Evolutionary conservation across 2,888 invertebrate genomes (phyloP).

Genomic region (Tinea pellionella): DNA sequence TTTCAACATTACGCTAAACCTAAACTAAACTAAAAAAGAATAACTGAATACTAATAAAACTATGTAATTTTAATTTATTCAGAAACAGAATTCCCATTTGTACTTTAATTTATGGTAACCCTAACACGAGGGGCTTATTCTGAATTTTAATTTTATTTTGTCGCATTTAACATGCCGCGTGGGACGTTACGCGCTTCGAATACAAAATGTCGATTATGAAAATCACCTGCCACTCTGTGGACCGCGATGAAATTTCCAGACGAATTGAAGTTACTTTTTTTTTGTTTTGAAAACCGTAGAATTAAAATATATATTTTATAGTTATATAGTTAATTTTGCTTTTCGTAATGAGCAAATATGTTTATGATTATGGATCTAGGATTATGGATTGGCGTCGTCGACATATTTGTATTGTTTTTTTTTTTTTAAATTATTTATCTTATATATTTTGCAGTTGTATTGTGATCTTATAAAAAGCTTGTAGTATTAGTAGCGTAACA

Average conservation of each 20-base stretch:
- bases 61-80: too few relatives aligned
- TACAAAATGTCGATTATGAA: slow-evolving; percentile 29
- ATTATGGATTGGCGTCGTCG: too few relatives aligned
- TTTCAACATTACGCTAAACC: too few relatives aligned
- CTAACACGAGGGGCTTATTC: background rate
- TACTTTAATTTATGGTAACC: background rate
- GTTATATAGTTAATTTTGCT: background rate
- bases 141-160: slow-evolving; percentile 42
- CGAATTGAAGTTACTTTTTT: background rate
- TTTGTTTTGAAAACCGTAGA: background rate
- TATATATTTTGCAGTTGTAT: too few relatives aligned
- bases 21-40: too few relatives aligned
- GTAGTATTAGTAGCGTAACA: too few relatives aligned
- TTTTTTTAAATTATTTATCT: too few relatives aligned
- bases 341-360: background rate
- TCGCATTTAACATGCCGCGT: slow-evolving; percentile 29
- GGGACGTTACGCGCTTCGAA: slow-evolving; percentile 27
- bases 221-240: slow-evolving; percentile 19
- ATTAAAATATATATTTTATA: background rate
- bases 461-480: too few relatives aligned
- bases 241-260: slow-evolving; percentile 6
- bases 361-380: too few relatives aligned
- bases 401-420: too few relatives aligned
- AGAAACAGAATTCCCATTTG: too few relatives aligned
- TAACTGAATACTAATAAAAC: too few relatives aligned